Percentiles rank a stretch among this genome's conserved stretches.
These are phyloP conservation scores for Autographa pulchrina DNA, from an alignment of 2,888 invertebrate genomes.

Conservation along the genomic window DNA sequence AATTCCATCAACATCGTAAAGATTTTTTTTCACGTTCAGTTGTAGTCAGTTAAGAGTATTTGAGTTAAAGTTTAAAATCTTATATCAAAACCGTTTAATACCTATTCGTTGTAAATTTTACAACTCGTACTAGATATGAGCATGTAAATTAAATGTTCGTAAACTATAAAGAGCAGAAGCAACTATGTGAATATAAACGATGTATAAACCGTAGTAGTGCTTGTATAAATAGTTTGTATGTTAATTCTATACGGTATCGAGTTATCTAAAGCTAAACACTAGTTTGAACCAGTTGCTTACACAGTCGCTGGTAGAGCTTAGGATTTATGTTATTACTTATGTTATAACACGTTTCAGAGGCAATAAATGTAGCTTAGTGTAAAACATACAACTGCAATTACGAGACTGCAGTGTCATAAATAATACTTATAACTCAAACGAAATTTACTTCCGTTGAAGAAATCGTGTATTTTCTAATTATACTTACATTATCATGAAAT, in stretches of 20 bases:
- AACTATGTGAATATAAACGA: conserved; percentile 48
- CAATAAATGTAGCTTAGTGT: background rate
- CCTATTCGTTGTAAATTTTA: background rate
- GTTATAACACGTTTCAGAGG: conserved; percentile 1
- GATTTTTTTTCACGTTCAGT: too few relatives aligned
- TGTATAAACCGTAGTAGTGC: conserved; percentile 36
- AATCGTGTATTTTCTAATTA: too few relatives aligned
- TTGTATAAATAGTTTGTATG: conserved; percentile 45
- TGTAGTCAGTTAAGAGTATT: too few relatives aligned
- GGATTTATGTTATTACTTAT: conserved; percentile 35
- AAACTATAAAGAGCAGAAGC: conserved; percentile 21
- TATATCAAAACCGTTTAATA: background rate
- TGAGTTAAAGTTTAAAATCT: too few relatives aligned
- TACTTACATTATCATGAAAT: too few relatives aligned
- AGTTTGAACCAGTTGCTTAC: conserved; percentile 45
- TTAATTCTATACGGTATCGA: conserved; percentile 38
- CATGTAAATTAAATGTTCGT: conserved; percentile 19
- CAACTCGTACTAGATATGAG: conserved; percentile 6
- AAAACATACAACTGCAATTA: background rate
- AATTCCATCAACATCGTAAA: too few relatives aligned
- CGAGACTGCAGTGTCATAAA: background rate
- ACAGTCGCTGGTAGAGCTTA: conserved; percentile 34
- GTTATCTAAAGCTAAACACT: conserved; percentile 32
- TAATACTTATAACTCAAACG: too few relatives aligned
- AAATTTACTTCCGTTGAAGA: too few relatives aligned